Conservation (phyloP, 2,113 vertebrate genomes). For the Bathybates hornii region DNA sequence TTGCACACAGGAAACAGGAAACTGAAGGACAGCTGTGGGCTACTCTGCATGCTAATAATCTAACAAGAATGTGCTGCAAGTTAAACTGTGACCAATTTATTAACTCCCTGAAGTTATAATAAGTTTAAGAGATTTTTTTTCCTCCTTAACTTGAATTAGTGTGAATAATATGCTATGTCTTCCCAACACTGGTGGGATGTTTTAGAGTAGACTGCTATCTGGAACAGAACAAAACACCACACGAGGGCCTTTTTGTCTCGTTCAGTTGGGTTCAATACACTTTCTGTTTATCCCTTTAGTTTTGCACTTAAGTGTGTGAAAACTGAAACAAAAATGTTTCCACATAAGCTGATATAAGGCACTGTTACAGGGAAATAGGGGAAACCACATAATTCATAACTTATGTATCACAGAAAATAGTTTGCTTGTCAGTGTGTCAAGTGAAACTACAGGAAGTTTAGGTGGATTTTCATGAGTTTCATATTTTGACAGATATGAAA, state of each 20-base stretch:
- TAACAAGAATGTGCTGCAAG: neutral
- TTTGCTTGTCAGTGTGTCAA: neutral
- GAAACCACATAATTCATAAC: neutral
- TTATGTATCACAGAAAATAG: neutral
- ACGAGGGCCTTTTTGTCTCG: neutral
- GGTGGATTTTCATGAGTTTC: neutral
- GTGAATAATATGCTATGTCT: neutral
- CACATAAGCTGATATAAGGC: neutral
- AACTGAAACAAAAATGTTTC: neutral
- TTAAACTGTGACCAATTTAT: neutral
- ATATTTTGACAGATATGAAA: neutral
- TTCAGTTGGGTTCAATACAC: neutral
- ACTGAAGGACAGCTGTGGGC: neutral
- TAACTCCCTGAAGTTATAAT: neutral
- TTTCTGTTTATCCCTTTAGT: neutral
- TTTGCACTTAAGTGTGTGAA: neutral
- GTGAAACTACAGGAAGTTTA: neutral
- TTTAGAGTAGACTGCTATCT: neutral
- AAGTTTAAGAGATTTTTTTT: neutral
- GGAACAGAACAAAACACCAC: neutral
- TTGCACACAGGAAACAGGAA: constrained; percentile 18
- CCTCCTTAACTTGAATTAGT: neutral
- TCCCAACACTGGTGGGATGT: neutral
- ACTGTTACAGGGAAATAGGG: neutral
- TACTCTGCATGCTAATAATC: neutral